Percentiles rank a stretch among this genome's conserved stretches.
Conservation (phyloP, 2,113 vertebrate species). For the Echinops telfairi region DNA sequence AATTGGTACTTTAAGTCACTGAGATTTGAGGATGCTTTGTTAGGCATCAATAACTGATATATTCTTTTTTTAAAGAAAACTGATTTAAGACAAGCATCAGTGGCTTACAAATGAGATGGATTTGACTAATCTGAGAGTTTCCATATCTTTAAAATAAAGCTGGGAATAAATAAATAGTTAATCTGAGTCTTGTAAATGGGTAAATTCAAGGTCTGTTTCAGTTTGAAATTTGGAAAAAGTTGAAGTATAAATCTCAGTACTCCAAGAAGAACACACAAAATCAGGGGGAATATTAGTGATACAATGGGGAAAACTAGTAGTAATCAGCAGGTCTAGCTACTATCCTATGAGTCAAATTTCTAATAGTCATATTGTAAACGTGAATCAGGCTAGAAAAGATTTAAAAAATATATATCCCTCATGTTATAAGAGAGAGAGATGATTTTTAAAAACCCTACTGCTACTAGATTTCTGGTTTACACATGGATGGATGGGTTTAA, state of each 20-base stretch:
- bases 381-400: not conserved
- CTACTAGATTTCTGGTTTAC: too few relatives aligned
- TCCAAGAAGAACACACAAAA: not conserved
- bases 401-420: not conserved
- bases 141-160: not conserved
- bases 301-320: not conserved
- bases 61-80: not conserved
- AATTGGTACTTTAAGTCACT: not conserved
- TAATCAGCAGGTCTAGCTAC: not conserved
- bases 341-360: not conserved
- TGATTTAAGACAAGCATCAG: not conserved
- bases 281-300: not conserved
- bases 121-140: slow-evolving; percentile 21
- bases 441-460: too few relatives aligned
- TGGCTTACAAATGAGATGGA: not conserved
- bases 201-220: not conserved
- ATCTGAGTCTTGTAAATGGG: not conserved
- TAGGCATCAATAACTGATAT: not conserved
- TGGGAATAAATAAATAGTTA: not conserved
- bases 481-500: too few relatives aligned
- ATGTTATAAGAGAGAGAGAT: too few relatives aligned
- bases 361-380: not conserved
- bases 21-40: not conserved
- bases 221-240: not conserved
- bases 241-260: not conserved